Evolutionary conservation across 2,888 invertebrate species (phyloP), one percentile per base, ranked within the genome.

Genomic region (Salticus scenicus): DNA sequence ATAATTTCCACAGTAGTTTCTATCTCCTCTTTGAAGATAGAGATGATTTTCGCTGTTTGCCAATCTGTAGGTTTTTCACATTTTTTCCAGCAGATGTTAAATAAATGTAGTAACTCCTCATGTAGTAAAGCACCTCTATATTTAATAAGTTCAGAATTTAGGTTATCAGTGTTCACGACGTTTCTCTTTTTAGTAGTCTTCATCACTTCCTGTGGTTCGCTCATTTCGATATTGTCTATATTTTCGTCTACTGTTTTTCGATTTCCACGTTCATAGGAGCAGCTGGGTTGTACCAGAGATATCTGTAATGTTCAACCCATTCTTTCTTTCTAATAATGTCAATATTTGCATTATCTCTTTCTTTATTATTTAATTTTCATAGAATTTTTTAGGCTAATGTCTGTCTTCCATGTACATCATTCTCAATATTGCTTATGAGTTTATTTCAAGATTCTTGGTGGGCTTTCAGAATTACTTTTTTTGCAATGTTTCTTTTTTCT

Each of bases 271-370:
- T 17, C 42, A 10, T 14, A 8, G 51, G 51, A 20, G 51, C 20
- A 20, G 5, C 17, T 20, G 51, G 17, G 4, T 51, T 51, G 20
- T 20, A 51, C 20, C 51, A 51, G 51, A 51, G 20, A 51, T 17
- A 5, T 14, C 20, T 51, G 17, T 20, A 51, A 20, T 51, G 51
- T 14, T 51, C 51, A 51, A 51, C 20, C 51, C 51, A 5, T 51
- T 51, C 51, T 20, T 51, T 14, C 37, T 37, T 37, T 37, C 10
- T 37, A 37, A 37, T 37, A 10, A 37, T 37, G 10, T 37, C 7
- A 37, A 51, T 51, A 20, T 51, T 51, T 51, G 51, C 51, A 51
- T 51, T 20, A 51, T 51, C 51, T 51, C 37, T 37, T 37, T 37
- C 37, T 10, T 37, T 10, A 37, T 51, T 51, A 51, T 51, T 51